A percentile compares a stretch with the other conserved stretches of the same genome.
These are phyloP conservation scores for Eupsilia transversa DNA, from an alignment of 2,888 invertebrate genomes.

Conservation along the genomic window DNA sequence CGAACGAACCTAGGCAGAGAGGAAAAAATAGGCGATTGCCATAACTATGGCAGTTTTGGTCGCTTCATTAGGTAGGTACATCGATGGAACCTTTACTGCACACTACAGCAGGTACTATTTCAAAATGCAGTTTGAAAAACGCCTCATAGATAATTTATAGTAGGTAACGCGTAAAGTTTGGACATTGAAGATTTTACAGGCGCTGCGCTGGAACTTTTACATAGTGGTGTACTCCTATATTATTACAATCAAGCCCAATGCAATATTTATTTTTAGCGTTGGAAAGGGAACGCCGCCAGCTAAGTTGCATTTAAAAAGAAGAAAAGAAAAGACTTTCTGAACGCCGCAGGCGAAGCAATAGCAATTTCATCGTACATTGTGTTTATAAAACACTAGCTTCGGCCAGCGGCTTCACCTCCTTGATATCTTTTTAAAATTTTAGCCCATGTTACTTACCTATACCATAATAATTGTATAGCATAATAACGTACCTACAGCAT, in stretches of 20 bases:
- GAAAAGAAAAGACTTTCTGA: not conserved
- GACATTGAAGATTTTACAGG: not conserved
- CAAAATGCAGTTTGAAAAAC: not conserved
- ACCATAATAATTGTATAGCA: too few relatives aligned
- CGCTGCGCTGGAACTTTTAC: not conserved
- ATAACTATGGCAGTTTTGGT: not conserved
- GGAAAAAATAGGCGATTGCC: not conserved
- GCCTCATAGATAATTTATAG: slow-evolving; percentile 14
- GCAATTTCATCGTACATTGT: slow-evolving; percentile 3
- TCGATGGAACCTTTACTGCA: not conserved
- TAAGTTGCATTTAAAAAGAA: not conserved
- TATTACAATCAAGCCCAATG: not conserved
- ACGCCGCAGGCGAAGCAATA: not conserved
- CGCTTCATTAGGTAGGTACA: not conserved
- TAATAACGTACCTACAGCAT: too few relatives aligned
- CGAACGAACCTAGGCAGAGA: not conserved
- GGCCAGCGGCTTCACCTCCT: too few relatives aligned
- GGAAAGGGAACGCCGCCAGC: not conserved
- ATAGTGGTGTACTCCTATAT: not conserved
- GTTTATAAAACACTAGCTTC: not conserved
- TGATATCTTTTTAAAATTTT: too few relatives aligned
- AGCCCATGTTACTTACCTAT: too few relatives aligned
- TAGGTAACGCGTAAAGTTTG: not conserved
- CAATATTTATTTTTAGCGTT: too few relatives aligned
- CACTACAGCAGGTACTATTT: not conserved